Conservation (phyloP, 2,888 invertebrate genomes). For the Leptopilina drosophilae region DNA sequence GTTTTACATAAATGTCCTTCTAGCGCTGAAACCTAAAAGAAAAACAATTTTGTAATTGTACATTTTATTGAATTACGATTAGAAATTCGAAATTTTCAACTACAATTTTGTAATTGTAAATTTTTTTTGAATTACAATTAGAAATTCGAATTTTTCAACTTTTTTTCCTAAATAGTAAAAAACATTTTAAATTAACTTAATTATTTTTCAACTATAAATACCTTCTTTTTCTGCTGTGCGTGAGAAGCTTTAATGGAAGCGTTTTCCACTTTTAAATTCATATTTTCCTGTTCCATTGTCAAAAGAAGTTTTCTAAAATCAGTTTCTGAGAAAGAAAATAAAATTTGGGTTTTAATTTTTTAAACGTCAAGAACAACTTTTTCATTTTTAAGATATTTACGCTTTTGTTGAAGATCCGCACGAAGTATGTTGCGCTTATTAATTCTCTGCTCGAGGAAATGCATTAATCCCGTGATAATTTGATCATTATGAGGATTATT, state of each 20-base stretch:
- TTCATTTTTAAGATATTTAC: conserved; percentile 71
- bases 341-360: too few relatives aligned
- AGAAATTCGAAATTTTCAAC: neutral
- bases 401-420: conserved; percentile 82
- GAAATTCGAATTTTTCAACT: neutral
- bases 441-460: conserved; percentile 84
- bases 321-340: conserved; percentile 63
- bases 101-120: too few relatives aligned
- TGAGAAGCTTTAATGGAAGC: conserved; percentile 82
- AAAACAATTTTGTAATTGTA: neutral
- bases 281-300: conserved; percentile 85
- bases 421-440: conserved; percentile 82
- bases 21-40: conserved; percentile 76
- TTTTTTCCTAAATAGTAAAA: too few relatives aligned
- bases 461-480: conserved; percentile 83
- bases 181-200: too few relatives aligned
- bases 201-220: conserved; percentile 58
- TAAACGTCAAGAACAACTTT: too few relatives aligned
- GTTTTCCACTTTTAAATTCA: conserved; percentile 83
- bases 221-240: conserved; percentile 83
- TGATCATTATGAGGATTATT: conserved; percentile 83
- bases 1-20: conserved; percentile 83
- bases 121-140: too few relatives aligned
- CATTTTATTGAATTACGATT: too few relatives aligned
- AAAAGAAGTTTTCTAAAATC: conserved; percentile 81